Conservation (phyloP, 2,797 vertebrate species). For the Poeciliopsis infans region DNA sequence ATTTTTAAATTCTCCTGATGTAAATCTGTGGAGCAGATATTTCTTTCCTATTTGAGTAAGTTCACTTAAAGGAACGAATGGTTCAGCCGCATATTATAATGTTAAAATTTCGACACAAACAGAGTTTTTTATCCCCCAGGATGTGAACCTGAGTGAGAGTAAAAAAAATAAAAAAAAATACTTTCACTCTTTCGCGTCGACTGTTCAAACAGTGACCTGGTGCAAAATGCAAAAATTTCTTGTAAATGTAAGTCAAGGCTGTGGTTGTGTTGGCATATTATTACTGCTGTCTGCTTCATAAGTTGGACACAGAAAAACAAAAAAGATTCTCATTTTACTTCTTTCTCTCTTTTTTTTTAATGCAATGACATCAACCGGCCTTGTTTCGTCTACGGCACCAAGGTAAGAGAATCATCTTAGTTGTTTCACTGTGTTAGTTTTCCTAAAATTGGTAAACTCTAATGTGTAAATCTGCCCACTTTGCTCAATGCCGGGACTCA, state of each 20-base stretch:
- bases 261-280: not conserved
- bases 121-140: not conserved
- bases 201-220: not conserved
- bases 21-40: not conserved
- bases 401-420: slow-evolving; percentile 75
- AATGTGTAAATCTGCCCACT: not conserved
- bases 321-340: slow-evolving; percentile 14
- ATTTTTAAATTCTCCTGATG: not conserved
- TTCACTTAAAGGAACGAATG: not conserved
- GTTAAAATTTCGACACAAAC: not conserved
- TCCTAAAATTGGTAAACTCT: not conserved
- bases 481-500: slow-evolving; percentile 5
- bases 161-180: too few species aligned
- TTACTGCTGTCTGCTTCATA: not conserved
- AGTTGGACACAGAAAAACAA: not conserved
- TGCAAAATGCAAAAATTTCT: not conserved
- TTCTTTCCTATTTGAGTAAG: not conserved
- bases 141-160: not conserved
- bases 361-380: slow-evolving; percentile 33
- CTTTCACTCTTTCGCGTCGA: not conserved
- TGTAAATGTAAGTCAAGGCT: not conserved
- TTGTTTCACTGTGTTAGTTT: not conserved
- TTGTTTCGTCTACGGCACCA: slow-evolving; percentile 19
- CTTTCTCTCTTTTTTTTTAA: slow-evolving; percentile 4
- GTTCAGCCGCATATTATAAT: not conserved